Base-by-base conservation (phyloP, 53 echinoderm and acorn worm genomes). In the Henricia sp. region DNA sequence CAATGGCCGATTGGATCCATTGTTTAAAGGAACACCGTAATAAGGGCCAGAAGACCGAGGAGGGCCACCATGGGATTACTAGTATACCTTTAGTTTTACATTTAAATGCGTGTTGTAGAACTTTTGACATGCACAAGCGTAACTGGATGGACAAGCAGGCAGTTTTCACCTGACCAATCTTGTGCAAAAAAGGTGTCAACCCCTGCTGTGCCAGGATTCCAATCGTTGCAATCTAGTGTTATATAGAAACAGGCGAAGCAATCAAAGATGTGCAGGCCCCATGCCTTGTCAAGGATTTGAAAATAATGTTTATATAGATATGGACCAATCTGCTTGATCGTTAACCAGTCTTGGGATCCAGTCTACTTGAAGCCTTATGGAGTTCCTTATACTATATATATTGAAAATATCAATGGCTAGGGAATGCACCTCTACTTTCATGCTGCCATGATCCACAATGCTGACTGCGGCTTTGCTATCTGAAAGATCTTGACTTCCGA, bases 241-340 rank as follows among this genome's bases (percentile, higher is more conserved):
- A 10, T 67, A n/a, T n/a, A 40, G 36, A n/a, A 67, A 2, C 60
- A 41, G 20, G 67, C 67, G 39, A 67, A 67, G 39, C 40, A 67
- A 40, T 39, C 39, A 1, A 38, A 6, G 4, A 23, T 44, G 21
- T 37, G 38, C 25, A 41, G 11, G 25, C 64, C 75, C 64, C 60
- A 60, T 59, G 17, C 11, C 23, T 29, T 21, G 34, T 60, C 42
- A 0, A 78, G 26, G 29, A 42, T 50, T 6, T 78, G 17, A 5
- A 78, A 63, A n/a, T 60, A 13, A 10, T 60, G 41, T 4, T 55
- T 28, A n/a, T n/a, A n/a, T n/a, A 1, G 37, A 51, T 37, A 83
- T 66, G 48, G 21, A 19, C 69, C 69, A 83, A 48, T 83, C 83
- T 33, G 83, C 83, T 29, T 83, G 26, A 27, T 67, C 50, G 35